These are phyloP conservation scores for Maylandia zebra DNA, from an alignment of 2,113 vertebrate species.

Conservation along the genomic window DNA sequence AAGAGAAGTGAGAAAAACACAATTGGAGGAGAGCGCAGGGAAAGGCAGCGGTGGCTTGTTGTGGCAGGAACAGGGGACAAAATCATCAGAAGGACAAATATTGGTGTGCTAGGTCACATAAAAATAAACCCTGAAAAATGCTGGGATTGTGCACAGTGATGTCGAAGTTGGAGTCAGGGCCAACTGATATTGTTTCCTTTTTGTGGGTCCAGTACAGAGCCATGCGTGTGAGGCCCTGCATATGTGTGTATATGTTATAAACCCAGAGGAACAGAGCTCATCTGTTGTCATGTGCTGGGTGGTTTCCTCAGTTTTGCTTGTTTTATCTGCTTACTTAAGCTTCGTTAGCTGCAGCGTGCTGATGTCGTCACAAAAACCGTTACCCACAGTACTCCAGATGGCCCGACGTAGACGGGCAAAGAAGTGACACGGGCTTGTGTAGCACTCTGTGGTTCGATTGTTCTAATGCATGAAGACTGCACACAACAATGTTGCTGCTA, in stretches of 20 bases:
- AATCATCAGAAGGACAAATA: not conserved
- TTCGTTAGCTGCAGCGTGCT: not conserved
- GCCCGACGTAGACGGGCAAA: not conserved
- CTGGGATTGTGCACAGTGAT: not conserved
- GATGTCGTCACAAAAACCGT: not conserved
- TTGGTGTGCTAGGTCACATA: not conserved
- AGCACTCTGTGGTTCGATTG: not conserved
- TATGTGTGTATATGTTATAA: not conserved
- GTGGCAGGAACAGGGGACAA: not conserved
- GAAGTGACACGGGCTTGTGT: not conserved
- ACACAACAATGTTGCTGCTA: not conserved
- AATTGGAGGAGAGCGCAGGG: not conserved
- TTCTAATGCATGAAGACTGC: not conserved
- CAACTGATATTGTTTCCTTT: not conserved
- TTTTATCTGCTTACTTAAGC: not conserved
- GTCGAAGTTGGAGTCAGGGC: not conserved
- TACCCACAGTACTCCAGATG: not conserved
- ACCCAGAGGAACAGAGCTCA: not conserved
- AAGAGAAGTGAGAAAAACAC: slow-evolving; percentile 29
- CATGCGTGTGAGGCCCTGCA: not conserved
- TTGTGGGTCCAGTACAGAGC: not conserved
- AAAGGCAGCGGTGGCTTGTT: not conserved
- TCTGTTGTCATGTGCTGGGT: not conserved
- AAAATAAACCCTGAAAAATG: not conserved
- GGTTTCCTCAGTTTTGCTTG: not conserved